Evolutionary conservation across 30 jellyfish, hydroid and myxozoan species (phyloP), one percentile per base, ranked within the genome.

Genomic region (Cassiopea andromeda): DNA sequence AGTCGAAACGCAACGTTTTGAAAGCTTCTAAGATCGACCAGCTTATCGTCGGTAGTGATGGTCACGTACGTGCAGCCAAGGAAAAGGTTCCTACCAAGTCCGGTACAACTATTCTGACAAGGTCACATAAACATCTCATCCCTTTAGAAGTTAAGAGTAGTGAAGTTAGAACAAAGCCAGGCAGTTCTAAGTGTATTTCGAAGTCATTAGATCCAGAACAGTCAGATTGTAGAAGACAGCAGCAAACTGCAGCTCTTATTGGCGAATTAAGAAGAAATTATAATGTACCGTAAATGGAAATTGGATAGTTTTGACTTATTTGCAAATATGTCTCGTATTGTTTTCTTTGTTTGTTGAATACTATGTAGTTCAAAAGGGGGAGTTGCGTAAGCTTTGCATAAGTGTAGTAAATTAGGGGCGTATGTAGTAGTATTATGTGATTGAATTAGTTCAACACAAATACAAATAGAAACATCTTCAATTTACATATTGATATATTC

Each of bases 121-220:
- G 87, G 75, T 60, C 54, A 15, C 54, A 48, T 10, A 78, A 78
- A 78, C 87, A 78, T 54, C 76, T 78, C 17, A 60, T 78, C 7
- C 87, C 87, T 18, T 61, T 78, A 78, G 87, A 78, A 78, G 87
- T 78, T 50, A 71, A 78, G 87, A 13, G 9, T 78, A 75, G 84
- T 46, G 84, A 75, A 46, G 15, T 57, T 47, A 45, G 49, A 60
- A 43, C 67, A 75, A 46, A 16, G 84, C 5, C 45, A 9, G 85
- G 14, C 15, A 3, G 45, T 48, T 7, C 85, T 77, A 6, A n/a
- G 49, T 49, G 54, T n/a, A 27, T n/a, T 5, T 19, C 9, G 12
- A 72, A 54, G 15, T 48, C 76, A 45, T 71, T 46, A 78, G 87
- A 78, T 45, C 17, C 87, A 50, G 76, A 50, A 14, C 57, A 78